Percentiles rank a stretch among this genome's conserved stretches.
These are phyloP conservation scores for Pocillopora meandrina DNA, from an alignment of 92 coral and sea anemone species.

Conservation along the genomic window DNA sequence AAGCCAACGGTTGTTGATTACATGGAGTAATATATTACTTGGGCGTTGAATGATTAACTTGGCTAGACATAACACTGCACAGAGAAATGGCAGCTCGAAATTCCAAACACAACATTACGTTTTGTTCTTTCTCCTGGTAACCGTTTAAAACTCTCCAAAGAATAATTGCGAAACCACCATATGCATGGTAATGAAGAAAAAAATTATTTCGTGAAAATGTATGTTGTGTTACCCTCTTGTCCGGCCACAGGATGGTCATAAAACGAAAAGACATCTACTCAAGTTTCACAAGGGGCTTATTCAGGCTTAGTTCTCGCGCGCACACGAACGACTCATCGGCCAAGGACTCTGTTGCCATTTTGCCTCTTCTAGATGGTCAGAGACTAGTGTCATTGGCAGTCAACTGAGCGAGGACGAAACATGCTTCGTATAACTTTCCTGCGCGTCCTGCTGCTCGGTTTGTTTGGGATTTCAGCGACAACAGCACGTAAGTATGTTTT, in stretches of 20 bases:
- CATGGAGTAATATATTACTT: no score
- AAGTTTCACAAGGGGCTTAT: constrained; percentile 27
- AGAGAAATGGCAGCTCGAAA: no score
- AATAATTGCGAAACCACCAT: no score
- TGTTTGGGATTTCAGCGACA: not conserved
- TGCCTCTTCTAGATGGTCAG: not conserved
- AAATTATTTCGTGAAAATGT: not conserved
- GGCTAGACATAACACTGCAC: not conserved
- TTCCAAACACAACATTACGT: no score
- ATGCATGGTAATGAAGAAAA: not conserved
- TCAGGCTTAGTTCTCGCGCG: constrained; percentile 3
- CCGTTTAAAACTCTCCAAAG: no score
- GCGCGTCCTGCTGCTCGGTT: not conserved
- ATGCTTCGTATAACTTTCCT: not conserved
- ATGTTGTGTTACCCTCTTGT: not conserved
- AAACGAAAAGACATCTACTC: not conserved
- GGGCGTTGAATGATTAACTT: not conserved
- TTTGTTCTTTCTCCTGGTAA: not conserved
- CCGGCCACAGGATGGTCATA: no score
- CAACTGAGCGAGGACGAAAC: not conserved
- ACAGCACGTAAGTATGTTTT: constrained; percentile 32
- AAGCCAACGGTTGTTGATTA: no score
- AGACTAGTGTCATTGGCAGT: constrained; percentile 11
- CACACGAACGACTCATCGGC: not conserved
- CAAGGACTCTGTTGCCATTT: not conserved